These are phyloP conservation scores for Phthorimaea operculella DNA, from an alignment of 1,140 invertebrate species.

Conservation along the genomic window DNA sequence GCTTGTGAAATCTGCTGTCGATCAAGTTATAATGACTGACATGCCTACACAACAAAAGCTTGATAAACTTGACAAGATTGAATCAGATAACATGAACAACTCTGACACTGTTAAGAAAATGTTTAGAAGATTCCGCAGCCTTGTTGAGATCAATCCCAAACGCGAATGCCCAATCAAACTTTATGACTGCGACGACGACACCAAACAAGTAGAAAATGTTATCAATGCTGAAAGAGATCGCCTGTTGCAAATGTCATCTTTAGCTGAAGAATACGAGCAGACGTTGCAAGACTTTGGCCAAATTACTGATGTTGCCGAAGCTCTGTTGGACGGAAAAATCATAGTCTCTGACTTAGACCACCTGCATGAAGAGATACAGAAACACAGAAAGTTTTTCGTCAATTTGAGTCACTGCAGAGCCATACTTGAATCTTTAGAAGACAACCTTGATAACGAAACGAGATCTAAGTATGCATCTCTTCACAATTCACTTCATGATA, in stretches of 20 bases:
- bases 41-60: conserved; percentile 71
- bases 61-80: conserved; percentile 74
- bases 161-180: conserved; percentile 73
- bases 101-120: conserved; percentile 36
- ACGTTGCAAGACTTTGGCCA: conserved; percentile 86
- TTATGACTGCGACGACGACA: conserved; percentile 73
- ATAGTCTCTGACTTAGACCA: conserved; percentile 79
- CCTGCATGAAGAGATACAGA: conserved; percentile 87
- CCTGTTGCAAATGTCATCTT: conserved; percentile 75
- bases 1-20: conserved; percentile 67
- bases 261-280: conserved; percentile 87
- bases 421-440: conserved; percentile 85
- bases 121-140: conserved; percentile 36
- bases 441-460: conserved; percentile 83
- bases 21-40: conserved; percentile 71
- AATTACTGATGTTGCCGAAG: conserved; percentile 84
- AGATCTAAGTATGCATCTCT: conserved; percentile 76
- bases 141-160: conserved; percentile 45
- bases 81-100: conserved; percentile 67
- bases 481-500: conserved; percentile 80
- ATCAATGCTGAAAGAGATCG: conserved; percentile 79
- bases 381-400: conserved; percentile 88
- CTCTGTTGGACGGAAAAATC: conserved; percentile 78
- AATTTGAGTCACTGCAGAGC: conserved; percentile 86
- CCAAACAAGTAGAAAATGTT: conserved; percentile 74